A percentile compares a stretch with the other conserved stretches of the same genome.
Evolutionary conservation across 2,113 vertebrate genomes (phyloP).

Genomic region (Myiozetetes cayanensis): DNA sequence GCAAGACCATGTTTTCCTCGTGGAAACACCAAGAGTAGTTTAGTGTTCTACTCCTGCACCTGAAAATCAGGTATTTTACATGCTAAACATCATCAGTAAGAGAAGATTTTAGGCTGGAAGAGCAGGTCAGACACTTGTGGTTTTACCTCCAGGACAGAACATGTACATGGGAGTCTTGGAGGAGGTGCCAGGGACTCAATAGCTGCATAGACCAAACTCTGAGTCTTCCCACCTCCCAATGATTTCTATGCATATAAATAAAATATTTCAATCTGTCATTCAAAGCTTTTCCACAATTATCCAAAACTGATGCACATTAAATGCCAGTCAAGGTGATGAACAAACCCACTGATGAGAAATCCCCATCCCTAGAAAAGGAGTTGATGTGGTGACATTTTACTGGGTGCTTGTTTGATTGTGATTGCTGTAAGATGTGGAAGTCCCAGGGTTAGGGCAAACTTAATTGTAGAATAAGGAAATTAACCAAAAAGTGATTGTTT

Average conservation of each 20-base stretch:
- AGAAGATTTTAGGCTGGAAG: neutral
- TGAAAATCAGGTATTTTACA: neutral
- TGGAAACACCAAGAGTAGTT: neutral
- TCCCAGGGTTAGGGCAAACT: neutral
- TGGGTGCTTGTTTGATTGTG: neutral
- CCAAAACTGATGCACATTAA: neutral
- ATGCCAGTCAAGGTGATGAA: neutral
- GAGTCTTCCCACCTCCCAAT: neutral
- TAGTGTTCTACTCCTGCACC: neutral
- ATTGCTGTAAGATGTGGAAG: neutral
- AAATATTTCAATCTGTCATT: neutral
- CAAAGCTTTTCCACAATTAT: neutral
- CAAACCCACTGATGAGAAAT: neutral
- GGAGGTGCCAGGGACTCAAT: neutral
- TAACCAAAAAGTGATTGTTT: neutral
- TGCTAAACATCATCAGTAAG: neutral
- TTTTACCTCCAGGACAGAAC: neutral
- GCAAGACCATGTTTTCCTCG: neutral
- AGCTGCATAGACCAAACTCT: neutral
- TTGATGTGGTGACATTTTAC: neutral
- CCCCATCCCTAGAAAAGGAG: neutral
- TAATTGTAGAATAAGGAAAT: neutral
- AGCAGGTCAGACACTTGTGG: neutral
- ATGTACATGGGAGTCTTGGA: neutral
- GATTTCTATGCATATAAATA: neutral